Percentiles rank a stretch among this genome's conserved stretches.
Evolutionary conservation across 2,888 invertebrate species (phyloP).

Genomic region (Cataglyphis albicans): DNA sequence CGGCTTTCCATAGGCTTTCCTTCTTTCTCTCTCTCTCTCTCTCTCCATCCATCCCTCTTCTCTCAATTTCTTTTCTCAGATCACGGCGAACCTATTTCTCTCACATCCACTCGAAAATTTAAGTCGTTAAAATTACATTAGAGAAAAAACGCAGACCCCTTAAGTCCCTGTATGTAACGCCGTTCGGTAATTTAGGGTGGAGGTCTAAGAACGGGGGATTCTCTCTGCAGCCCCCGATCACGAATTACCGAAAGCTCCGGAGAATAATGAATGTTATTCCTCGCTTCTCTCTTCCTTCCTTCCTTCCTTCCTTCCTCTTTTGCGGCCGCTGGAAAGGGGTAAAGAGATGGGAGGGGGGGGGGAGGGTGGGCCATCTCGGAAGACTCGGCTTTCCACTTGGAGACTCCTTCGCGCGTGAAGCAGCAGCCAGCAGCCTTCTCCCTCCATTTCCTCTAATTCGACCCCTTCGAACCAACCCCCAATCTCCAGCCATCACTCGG

Average conservation of each 20-base stretch:
- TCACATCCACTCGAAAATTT: conserved; percentile 47
- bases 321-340: conserved; percentile 24
- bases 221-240: conserved; percentile 38
- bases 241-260: conserved; percentile 54
- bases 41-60: not conserved
- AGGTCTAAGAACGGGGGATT: conserved; percentile 40
- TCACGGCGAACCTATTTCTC: conserved; percentile 52
- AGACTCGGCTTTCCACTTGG: conserved; percentile 51
- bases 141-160: conserved; percentile 29
- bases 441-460: conserved; percentile 73
- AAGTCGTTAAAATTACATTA: conserved; percentile 57
- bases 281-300: conserved; percentile 26
- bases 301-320: not conserved
- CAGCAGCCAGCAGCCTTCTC: not conserved
- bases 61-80: conserved; percentile 6
- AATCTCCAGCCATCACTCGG: conserved; percentile 77
- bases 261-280: conserved; percentile 56
- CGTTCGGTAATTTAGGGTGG: conserved; percentile 48
- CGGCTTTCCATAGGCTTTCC: not conserved
- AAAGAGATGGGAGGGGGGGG: conserved; percentile 13
- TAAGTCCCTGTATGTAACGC: conserved; percentile 26
- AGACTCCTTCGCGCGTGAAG: conserved; percentile 38
- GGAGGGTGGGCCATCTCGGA: conserved; percentile 26
- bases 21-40: not conserved
- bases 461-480: conserved; percentile 72